A percentile compares a stretch with the other conserved stretches of the same genome.
Conservation (phyloP, 2,797 vertebrate genomes). For the Trichosurus vulpecula region DNA sequence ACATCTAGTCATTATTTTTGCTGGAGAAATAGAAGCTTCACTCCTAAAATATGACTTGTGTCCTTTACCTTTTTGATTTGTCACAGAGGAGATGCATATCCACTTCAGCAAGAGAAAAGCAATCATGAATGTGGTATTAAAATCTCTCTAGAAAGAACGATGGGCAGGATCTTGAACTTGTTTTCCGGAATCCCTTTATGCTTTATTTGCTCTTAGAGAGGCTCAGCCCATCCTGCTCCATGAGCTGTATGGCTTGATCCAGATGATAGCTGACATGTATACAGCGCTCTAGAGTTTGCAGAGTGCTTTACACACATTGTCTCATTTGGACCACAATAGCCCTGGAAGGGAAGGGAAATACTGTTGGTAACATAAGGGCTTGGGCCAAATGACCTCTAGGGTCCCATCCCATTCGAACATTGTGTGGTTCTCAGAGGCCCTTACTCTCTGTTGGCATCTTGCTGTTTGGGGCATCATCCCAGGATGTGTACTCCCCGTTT, state of each 20-base stretch:
- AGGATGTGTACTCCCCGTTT: not conserved
- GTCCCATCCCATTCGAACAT: not conserved
- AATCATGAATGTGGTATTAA: not conserved
- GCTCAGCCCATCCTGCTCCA: not conserved
- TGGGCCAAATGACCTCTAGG: not conserved
- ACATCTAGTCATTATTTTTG: slow-evolving; percentile 53
- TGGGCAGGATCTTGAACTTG: not conserved
- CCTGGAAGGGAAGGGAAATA: not conserved
- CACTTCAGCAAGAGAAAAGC: slow-evolving; percentile 1
- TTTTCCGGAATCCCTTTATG: slow-evolving; percentile 27
- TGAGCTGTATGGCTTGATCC: not conserved
- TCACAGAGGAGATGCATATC: not conserved
- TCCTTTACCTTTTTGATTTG: slow-evolving; percentile 34
- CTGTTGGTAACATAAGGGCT: not conserved
- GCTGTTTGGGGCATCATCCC: not conserved
- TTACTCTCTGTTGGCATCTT: not conserved
- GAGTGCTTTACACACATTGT: not conserved
- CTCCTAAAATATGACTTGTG: slow-evolving; percentile 1
- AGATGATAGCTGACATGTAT: not conserved
- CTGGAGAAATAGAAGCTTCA: slow-evolving; percentile 49
- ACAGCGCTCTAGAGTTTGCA: not conserved
- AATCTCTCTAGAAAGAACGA: not conserved
- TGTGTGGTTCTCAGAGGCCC: not conserved
- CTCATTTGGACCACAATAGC: not conserved
- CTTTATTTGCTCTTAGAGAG: not conserved